phyloP scores from a whole-genome alignment of 2,113 vertebrate genomes.

The Rattus norvegicus region GRCr8 NC_086020.1:49064501-49065000 shows the following conservation, averaged over 20 bases:
- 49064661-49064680: conserved; percentile 97
- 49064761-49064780: conserved; percentile 92
- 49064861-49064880: conserved; percentile 87
- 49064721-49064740: conserved; percentile 92
- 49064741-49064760: conserved; percentile 97
- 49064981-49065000: conserved; percentile 77
- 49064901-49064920: conserved; percentile 88
- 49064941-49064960: conserved; percentile 89
- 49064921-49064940: conserved; percentile 90
- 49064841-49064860: conserved; percentile 90
- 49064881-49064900: conserved; percentile 87
- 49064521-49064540: conserved; percentile 87
- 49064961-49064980: conserved; percentile 81
- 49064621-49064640: conserved; percentile 98
- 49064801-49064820: conserved; percentile 90
- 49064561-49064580: conserved; percentile 99
- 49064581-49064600: conserved; percentile 98
- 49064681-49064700: conserved; percentile 98
- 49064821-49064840: conserved; percentile 90
- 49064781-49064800: conserved; percentile 88
- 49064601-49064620: conserved; percentile 99
- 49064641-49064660: conserved; percentile 99
- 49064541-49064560: conserved; percentile 90
- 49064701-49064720: conserved; percentile 96
- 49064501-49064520: conserved; percentile 84